Conservation (phyloP, 2,888 invertebrate genomes). For the Pterobdella sp. region DNA sequence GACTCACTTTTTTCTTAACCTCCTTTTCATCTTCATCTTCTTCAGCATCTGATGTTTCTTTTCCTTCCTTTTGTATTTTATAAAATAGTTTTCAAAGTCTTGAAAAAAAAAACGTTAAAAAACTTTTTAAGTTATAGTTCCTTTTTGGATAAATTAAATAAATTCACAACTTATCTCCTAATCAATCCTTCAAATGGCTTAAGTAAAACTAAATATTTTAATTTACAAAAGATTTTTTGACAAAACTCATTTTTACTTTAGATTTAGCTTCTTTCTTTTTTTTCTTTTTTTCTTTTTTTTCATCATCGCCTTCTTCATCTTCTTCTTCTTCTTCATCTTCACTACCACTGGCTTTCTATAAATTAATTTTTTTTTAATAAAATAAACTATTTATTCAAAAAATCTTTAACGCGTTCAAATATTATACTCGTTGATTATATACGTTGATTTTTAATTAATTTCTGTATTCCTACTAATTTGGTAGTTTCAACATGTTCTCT, state of each 20-base stretch:
- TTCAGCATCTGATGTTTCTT: not conserved
- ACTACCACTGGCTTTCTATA: constrained; percentile 31
- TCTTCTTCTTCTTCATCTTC: constrained; percentile 31
- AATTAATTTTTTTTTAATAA: not conserved
- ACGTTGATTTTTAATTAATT: not conserved
- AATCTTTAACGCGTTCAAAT: not conserved
- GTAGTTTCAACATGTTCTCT: too few species aligned
- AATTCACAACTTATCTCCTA: too few species aligned
- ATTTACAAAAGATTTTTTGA: too few species aligned
- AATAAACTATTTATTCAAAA: constrained; percentile 5
- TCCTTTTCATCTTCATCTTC: not conserved
- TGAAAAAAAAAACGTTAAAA: too few species aligned
- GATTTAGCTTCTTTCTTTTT: constrained; percentile 24
- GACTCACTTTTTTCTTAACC: too few species aligned
- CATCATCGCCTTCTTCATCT: constrained; percentile 22
- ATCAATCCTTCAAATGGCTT: too few species aligned
- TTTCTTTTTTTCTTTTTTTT: constrained; percentile 23
- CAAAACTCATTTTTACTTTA: too few species aligned
- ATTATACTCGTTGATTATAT: not conserved
- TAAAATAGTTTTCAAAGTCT: too few species aligned
- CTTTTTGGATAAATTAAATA: too few species aligned
- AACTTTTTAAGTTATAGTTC: too few species aligned
- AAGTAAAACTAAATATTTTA: too few species aligned
- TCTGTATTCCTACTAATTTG: too few species aligned
- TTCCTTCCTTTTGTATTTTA: not conserved